These are phyloP conservation scores for Synergus gifuensis DNA, from an alignment of 2,888 invertebrate species.

Conservation along the genomic window DNA sequence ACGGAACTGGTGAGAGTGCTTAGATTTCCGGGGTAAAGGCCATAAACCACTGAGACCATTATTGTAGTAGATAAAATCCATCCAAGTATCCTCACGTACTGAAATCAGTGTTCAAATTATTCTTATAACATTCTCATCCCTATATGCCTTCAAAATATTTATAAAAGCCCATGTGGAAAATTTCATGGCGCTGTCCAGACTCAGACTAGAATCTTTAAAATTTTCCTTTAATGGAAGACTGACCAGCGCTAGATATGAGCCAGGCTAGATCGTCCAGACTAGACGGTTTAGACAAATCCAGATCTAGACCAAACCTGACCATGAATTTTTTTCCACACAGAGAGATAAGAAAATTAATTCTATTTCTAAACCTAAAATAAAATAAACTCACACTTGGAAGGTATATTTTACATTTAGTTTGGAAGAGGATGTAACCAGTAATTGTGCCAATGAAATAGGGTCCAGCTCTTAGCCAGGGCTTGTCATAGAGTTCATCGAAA, in stretches of 20 bases:
- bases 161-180: too few relatives aligned
- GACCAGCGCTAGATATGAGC: too few relatives aligned
- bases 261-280: too few relatives aligned
- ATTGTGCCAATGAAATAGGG: constrained; percentile 89
- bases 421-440: constrained; percentile 86
- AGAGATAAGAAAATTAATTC: too few relatives aligned
- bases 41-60: constrained; percentile 75
- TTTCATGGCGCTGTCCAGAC: too few relatives aligned
- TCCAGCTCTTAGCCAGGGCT: constrained; percentile 90
- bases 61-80: constrained; percentile 72
- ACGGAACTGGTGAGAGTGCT: constrained; percentile 75
- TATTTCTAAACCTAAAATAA: not conserved
- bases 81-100: constrained; percentile 69
- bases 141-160: too few relatives aligned
- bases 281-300: too few relatives aligned
- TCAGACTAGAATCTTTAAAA: too few relatives aligned
- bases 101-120: constrained; percentile 23
- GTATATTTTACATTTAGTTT: constrained; percentile 82
- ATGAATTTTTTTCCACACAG: too few relatives aligned
- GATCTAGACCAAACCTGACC: too few relatives aligned
- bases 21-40: constrained; percentile 74
- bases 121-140: too few relatives aligned
- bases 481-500: constrained; percentile 90
- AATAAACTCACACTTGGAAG: constrained; percentile 67
- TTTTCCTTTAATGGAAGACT: too few relatives aligned